phyloP scores from a whole-genome alignment of 2,113 vertebrate genomes.

The Hassar affinis region DNA sequence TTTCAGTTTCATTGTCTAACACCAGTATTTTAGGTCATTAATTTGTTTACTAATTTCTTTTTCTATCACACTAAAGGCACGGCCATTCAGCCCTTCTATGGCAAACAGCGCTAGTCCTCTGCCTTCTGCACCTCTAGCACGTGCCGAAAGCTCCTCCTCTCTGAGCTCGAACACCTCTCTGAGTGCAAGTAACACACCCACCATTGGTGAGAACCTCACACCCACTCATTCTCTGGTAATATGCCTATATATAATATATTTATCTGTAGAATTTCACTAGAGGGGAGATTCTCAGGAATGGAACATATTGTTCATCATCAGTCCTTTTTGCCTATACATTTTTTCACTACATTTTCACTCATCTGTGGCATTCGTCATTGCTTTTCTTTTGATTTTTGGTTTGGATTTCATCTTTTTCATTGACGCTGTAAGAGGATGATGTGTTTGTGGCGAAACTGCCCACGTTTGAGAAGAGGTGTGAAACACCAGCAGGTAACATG shows the following conservation, averaged over 20 bases:
- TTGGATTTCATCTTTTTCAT: conserved; percentile 38
- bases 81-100: conserved; percentile 90
- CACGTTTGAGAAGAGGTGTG: conserved; percentile 85
- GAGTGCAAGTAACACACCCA: conserved; percentile 92
- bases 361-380: neutral
- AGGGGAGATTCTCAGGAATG: neutral
- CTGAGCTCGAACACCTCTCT: conserved; percentile 91
- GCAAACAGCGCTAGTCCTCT: conserved; percentile 84
- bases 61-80: conserved; percentile 46
- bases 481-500: conserved; percentile 84
- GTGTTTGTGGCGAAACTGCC: conserved; percentile 83
- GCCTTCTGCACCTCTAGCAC: conserved; percentile 85
- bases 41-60: neutral
- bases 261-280: neutral
- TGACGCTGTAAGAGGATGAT: conserved; percentile 82
- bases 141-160: conserved; percentile 94
- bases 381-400: conserved; percentile 29
- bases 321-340: neutral
- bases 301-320: neutral
- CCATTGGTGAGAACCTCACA: conserved; percentile 80
- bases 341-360: conserved; percentile 5
- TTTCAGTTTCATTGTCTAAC: no score
- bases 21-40: neutral
- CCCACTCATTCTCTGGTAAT: neutral
- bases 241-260: neutral